Evolutionary conservation across 2,888 invertebrate species (phyloP).

Genomic region (Pherbina coryleti): DNA sequence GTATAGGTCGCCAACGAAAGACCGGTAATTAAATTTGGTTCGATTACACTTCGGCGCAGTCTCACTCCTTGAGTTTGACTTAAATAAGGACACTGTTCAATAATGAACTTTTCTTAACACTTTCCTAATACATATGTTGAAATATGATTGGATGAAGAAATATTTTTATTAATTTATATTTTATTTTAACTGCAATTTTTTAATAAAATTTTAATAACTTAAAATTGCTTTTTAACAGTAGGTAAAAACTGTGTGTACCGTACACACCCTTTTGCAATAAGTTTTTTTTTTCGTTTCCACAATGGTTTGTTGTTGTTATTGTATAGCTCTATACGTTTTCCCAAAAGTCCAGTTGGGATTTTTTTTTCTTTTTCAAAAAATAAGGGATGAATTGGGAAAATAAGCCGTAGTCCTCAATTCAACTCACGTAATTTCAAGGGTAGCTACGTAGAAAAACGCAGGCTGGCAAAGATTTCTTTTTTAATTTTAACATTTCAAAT

Average conservation of each 20-base stretch:
- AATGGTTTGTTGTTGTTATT: constrained; percentile 23
- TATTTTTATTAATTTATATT: background rate
- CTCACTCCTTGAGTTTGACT: background rate
- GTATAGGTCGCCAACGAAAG: background rate
- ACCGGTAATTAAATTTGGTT: constrained; percentile 30
- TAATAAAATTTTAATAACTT: background rate
- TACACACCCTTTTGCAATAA: constrained; percentile 17
- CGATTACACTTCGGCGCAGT: constrained; percentile 33
- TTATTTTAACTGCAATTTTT: background rate
- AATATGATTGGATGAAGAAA: background rate
- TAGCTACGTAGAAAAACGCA: constrained; percentile 24
- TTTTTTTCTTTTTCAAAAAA: constrained; percentile 15
- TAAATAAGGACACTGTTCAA: background rate
- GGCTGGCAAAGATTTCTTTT: background rate
- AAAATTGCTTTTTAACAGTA: too few relatives aligned
- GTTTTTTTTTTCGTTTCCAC: constrained; percentile 9
- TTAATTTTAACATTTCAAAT: background rate
- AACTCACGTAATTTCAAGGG: constrained; percentile 41
- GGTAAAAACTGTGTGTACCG: background rate
- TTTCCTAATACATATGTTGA: background rate
- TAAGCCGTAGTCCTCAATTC: background rate
- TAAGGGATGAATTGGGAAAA: constrained; percentile 38
- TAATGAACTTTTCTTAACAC: background rate
- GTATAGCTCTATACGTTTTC: constrained; percentile 7
- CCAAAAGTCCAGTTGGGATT: constrained; percentile 36